Evolutionary conservation across 2,113 vertebrate species (phyloP).

Genomic region (Atlantisia rogersi): DNA sequence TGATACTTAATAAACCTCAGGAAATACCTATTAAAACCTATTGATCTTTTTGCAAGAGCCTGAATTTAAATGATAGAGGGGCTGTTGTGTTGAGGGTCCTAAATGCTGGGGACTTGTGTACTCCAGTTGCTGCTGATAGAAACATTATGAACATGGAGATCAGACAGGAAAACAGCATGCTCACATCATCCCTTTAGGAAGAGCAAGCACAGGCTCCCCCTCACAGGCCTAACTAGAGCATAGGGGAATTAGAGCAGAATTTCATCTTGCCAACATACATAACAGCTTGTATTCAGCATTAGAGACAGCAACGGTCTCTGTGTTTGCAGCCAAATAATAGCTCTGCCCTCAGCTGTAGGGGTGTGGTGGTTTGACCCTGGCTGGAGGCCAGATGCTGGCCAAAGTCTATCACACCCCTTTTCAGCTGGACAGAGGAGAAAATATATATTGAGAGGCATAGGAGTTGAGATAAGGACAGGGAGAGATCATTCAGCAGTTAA

Average conservation of each 20-base stretch:
- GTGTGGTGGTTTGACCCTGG: too few relatives aligned
- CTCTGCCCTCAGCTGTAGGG: not conserved
- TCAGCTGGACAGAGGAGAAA: too few relatives aligned
- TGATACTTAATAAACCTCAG: conserved; percentile 20
- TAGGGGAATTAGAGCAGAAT: conserved; percentile 34
- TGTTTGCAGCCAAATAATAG: not conserved
- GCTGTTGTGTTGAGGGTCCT: not conserved
- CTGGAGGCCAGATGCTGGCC: too few relatives aligned
- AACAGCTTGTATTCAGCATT: not conserved
- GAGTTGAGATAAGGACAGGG: too few relatives aligned
- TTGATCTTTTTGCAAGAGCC: conserved; percentile 1
- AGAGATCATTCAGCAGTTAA: too few relatives aligned
- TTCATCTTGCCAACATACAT: not conserved
- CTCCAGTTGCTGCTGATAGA: not conserved
- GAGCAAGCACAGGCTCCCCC: not conserved
- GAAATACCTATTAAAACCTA: conserved; percentile 23
- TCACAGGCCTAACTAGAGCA: not conserved
- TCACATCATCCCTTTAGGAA: not conserved
- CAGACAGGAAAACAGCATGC: not conserved
- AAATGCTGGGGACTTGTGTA: not conserved
- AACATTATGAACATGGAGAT: not conserved
- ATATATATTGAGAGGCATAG: too few relatives aligned
- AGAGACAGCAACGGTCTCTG: not conserved
- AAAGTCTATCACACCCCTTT: too few relatives aligned
- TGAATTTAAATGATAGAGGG: not conserved